Evolutionary conservation across 1,140 invertebrate species (phyloP).

Genomic region (Rhyacophila brunnea): DNA sequence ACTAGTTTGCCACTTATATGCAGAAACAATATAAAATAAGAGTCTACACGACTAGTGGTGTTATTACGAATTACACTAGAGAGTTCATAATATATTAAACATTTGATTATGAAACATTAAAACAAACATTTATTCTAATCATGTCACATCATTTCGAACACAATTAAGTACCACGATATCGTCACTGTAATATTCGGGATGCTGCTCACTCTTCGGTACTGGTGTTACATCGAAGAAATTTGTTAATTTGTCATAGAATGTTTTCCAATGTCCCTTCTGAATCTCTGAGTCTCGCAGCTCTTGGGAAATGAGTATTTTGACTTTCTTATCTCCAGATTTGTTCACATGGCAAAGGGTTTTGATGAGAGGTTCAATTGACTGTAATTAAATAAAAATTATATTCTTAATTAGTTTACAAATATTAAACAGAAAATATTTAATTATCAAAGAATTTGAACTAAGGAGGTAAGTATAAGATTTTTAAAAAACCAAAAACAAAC

Average conservation of each 20-base stretch:
- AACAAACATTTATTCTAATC: background rate
- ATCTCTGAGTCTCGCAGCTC: conserved; percentile 28
- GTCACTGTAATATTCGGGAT: conserved; percentile 29
- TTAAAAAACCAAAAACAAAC: no score
- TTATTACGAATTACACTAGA: no score
- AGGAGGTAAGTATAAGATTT: no score
- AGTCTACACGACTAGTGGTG: no score
- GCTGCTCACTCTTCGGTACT: conserved; percentile 17
- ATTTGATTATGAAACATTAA: background rate
- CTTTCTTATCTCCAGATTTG: conserved; percentile 10
- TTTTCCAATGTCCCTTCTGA: conserved; percentile 22
- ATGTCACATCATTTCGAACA: conserved; percentile 14
- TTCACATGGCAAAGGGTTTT: conserved; percentile 24
- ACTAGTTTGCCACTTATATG: no score
- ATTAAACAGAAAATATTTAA: no score
- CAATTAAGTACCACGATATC: conserved; percentile 29
- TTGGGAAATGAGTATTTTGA: conserved; percentile 27
- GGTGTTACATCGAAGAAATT: conserved; percentile 13
- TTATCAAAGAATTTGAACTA: no score
- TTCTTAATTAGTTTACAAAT: no score
- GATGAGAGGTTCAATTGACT: conserved; percentile 32
- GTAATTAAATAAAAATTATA: conserved; percentile 28
- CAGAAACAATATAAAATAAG: no score
- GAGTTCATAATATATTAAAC: no score
- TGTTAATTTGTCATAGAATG: conserved; percentile 25